A percentile compares a stretch with the other conserved stretches of the same genome.
Evolutionary conservation across 2,888 invertebrate genomes (phyloP).

Genomic region (Polyommatus icarus): DNA sequence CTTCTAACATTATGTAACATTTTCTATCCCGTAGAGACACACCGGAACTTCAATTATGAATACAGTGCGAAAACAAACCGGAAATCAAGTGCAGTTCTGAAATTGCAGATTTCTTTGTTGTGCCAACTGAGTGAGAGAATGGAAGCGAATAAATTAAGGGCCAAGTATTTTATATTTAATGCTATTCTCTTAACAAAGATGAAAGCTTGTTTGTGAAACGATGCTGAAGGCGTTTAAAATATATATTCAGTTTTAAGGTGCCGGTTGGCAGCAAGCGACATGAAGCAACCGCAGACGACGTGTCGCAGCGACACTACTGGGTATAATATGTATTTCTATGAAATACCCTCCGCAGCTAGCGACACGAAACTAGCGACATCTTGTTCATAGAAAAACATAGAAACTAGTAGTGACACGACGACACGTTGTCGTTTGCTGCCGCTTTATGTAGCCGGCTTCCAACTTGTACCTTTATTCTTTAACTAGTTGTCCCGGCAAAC

Average conservation of each 20-base stretch:
- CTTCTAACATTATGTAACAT: not conserved
- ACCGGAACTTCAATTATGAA: slow-evolving; percentile 31
- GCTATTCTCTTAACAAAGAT: not conserved
- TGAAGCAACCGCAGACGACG: no score
- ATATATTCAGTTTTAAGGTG: not conserved
- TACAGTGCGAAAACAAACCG: slow-evolving; percentile 29
- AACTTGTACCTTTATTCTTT: no score
- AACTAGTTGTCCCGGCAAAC: no score
- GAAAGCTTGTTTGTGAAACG: not conserved
- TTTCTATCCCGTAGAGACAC: not conserved
- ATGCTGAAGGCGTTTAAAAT: not conserved
- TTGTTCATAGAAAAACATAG: no score
- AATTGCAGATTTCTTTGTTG: slow-evolving; percentile 27
- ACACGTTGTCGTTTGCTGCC: no score
- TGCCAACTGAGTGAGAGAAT: slow-evolving; percentile 26
- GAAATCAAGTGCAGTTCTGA: slow-evolving; percentile 32
- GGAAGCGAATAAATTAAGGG: slow-evolving; percentile 24
- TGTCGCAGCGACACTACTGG: no score
- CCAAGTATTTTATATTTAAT: slow-evolving; percentile 7
- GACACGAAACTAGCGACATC: no score
- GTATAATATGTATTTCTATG: no score
- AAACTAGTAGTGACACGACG: no score
- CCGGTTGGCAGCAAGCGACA: no score
- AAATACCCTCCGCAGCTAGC: no score
- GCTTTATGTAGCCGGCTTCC: no score